A percentile compares a stretch with the other conserved stretches of the same genome.
Evolutionary conservation across 2,113 vertebrate species (phyloP).

Genomic region (Rhodinocichla rosea): DNA sequence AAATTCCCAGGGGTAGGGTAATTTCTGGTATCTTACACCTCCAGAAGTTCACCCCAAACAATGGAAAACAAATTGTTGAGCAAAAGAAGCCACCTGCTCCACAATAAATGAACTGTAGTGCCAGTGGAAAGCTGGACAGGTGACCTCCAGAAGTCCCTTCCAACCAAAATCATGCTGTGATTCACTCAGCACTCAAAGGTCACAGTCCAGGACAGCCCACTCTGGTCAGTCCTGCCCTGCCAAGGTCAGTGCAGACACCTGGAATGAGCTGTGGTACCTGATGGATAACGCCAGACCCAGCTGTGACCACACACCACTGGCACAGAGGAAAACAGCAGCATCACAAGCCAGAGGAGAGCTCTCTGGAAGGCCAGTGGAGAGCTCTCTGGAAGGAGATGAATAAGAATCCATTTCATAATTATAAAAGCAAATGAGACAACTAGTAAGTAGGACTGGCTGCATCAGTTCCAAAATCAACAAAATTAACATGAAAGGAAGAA

Average conservation of each 20-base stretch:
- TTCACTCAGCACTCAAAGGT: not conserved
- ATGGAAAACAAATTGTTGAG: not conserved
- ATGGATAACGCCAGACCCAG: not conserved
- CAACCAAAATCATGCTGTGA: rapidly evolving
- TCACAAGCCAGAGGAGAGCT: not conserved
- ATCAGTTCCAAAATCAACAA: not conserved
- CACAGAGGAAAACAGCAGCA: not conserved
- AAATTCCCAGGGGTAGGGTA: not conserved
- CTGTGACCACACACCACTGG: not conserved
- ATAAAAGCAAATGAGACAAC: not conserved
- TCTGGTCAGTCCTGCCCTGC: not conserved
- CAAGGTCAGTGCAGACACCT: not conserved
- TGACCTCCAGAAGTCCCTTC: not conserved
- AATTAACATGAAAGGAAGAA: not conserved
- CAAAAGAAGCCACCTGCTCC: not conserved
- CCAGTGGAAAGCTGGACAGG: not conserved
- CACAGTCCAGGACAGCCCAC: not conserved
- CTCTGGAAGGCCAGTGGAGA: not conserved
- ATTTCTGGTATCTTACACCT: not conserved
- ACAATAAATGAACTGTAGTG: not conserved
- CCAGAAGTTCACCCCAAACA: not conserved
- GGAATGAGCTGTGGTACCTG: not conserved
- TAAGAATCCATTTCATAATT: not conserved
- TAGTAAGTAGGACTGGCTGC: not conserved
- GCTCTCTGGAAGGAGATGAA: not conserved